Evolutionary conservation across 2,797 vertebrate genomes (phyloP), one percentile per base, ranked within the genome.

Genomic region (Petrocephalus sullivani): DNA sequence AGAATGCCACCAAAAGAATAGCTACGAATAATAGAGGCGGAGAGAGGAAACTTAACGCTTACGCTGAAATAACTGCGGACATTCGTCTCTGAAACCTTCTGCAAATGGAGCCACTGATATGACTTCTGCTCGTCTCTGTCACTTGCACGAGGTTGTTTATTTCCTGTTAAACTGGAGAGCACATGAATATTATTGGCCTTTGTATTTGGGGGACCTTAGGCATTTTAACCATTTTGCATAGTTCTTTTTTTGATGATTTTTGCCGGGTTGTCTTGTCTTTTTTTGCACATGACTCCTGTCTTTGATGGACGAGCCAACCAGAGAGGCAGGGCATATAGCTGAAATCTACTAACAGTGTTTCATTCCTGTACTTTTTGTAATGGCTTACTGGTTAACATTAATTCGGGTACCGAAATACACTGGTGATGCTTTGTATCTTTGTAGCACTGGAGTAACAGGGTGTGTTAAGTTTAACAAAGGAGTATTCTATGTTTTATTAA

Each of bases 381-480:
- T 88, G 60, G 41, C 81, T 33, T 85, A 37, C 57, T 64, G 46
- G 60, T 54, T 53, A 41, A n/a, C n/a, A 9, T 41, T 86, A 53
- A 85, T 86, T 86, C 33, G 56, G 84, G 84, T 86, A 85, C 54
- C 23, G 67, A 85, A 88, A 46, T 88, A 85, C 87, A 85, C 82
- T 88, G 58, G 54, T 64, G 78, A 57, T 83, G 33, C 53, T 88
- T 67, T 61, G n/a, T 87, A 78, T 60, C 51, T 85, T 88, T 84
- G 28, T 41, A 71, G 46, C 86, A 85, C 41, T 67, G 61, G 41
- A 85, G 33, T 71, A 71, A 75, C 60, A 83, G 57, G 58, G 78
- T 85, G 82, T 75, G 60, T 23, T 23, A 7, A 46, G 53, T 88
- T 71, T 88, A 64, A 85, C 61, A 83, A 88, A 21, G 51, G 71